Evolutionary conservation across 2,888 invertebrate genomes (phyloP), one percentile per base, ranked within the genome.

Genomic region (Baccha elongata): DNA sequence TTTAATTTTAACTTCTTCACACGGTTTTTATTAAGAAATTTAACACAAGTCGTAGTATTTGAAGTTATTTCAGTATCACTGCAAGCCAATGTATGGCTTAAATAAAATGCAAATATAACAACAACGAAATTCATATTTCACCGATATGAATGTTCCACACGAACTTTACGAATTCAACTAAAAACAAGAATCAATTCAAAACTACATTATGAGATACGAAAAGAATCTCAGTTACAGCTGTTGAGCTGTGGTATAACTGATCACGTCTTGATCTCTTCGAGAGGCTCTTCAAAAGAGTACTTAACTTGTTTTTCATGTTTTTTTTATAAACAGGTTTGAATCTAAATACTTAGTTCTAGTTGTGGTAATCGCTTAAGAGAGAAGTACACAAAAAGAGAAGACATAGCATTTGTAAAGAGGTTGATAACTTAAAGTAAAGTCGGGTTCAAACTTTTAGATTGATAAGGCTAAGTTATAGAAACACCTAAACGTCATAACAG

Each of bases 1-100:
- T 32, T 58, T 10, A 78, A 13, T 7, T 11, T 19, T 21, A 78
- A 19, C 6, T 26, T 50, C 1, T 65, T 11, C 6, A 21, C 7
- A 2, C 13, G 10, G 13, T 35, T 40, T 44, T 15, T 55, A 23
- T 68, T 72, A 17, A 10, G 35, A 7, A 78, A 83, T n/a, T 58
- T 26, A 17, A 83, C 62, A 50, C 46, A 10, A 19, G 21, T 15
- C 32, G 67, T 67, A 37, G 19, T n/a, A 11, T 48, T 44, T 6
- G 17, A 58, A 3, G 1, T 46, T 11, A 32, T 15, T 2, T 37
- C 32, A 6, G 55, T 15, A 7, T 37, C 32, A 6, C 50, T 15
- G 7, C 37, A n/a, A 11, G 65, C 58, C 40, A 37, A 15, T 7
- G 29, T 8, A 15, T 65, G 26, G 26, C 55, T 42, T 1, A 55